Evolutionary conservation across 2,888 invertebrate species (phyloP), one percentile per base, ranked within the genome.

Genomic region (Drosophila peninsularis): DNA sequence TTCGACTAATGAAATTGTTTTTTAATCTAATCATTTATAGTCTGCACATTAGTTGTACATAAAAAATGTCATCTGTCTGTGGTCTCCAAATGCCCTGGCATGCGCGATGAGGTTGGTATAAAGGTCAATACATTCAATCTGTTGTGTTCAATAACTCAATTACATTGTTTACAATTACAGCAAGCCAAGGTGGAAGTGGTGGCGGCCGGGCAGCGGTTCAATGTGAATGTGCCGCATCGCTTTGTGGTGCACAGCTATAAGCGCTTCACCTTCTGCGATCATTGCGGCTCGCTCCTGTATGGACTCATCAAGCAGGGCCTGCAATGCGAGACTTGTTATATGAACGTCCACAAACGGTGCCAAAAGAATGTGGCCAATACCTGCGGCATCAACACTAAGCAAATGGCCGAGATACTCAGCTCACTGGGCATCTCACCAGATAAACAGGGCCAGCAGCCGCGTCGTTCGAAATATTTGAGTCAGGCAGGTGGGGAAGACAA

Each of bases 321-420:
- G 86, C 98, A 99, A 93, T 99, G 99, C 93, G 97, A 97, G 94
- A 98, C 96, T 79, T 99, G 99, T 93, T 96, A 96, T 82, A 96
- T 99, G 95, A 99, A 99, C 94, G 98, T 99, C 71, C 99, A 99
- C 94, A 99, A 99, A 93, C 95, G 99, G 64, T 99, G 99, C 93
- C 97, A 98, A 94, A 98, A 98, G 93, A 99, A 99, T 93, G 99
- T 99, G 75, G 99, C 99, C 71, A 99, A 99, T 94, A 99, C 98
- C 93, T 99, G 99, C 93, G 99, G 99, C 90, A 98, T 99, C 93
- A 97, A 99, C 93, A 97, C 98, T 62, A 98, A 98, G 93, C 95
- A 96, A 93, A 96, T 99, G 97, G 99, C 98, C 5, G 96, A 97
- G 92, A 96, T 98, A 85, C 94, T 99, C 83, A 96, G 95, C 91